Conservation (phyloP, 1,140 invertebrate species). For the Trichogramma pretiosum region DNA sequence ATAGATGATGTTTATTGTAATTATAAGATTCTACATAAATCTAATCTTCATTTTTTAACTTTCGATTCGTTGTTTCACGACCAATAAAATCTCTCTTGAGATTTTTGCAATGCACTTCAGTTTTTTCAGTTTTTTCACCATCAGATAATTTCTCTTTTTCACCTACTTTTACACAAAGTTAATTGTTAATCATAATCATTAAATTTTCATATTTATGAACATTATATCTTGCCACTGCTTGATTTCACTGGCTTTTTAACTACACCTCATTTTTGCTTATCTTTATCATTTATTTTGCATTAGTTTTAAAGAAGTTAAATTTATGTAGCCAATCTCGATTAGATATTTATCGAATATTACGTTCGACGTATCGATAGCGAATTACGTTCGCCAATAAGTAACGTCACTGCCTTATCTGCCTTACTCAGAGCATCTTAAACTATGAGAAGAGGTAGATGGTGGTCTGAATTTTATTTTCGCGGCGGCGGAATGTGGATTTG, state of each 20-base stretch:
- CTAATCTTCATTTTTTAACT: constrained; percentile 15
- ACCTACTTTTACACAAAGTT: constrained; percentile 20
- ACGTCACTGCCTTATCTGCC: too few relatives aligned
- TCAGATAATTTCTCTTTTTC: constrained; percentile 55
- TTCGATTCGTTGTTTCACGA: constrained; percentile 36
- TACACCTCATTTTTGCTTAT: too few relatives aligned
- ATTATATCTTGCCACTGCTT: constrained; percentile 36
- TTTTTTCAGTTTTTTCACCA: constrained; percentile 31
- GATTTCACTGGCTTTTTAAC: constrained; percentile 49
- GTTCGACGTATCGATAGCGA: too few relatives aligned
- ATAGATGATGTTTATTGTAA: constrained; percentile 16
- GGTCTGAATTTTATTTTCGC: too few relatives aligned
- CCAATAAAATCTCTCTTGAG: constrained; percentile 53
- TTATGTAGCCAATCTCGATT: too few relatives aligned
- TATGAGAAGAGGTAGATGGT: too few relatives aligned
- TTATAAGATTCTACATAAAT: constrained; percentile 2
- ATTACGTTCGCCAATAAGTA: too few relatives aligned
- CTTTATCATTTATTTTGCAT: too few relatives aligned
- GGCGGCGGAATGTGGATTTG: too few relatives aligned
- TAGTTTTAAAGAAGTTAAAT: too few relatives aligned
- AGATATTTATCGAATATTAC: too few relatives aligned
- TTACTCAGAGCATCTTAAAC: too few relatives aligned
- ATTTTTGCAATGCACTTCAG: constrained; percentile 33
- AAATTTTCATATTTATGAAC: background rate
- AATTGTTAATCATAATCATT: constrained; percentile 3